These are phyloP conservation scores for Drosophila tani DNA, from an alignment of 1,140 invertebrate species.

Conservation along the genomic window DNA sequence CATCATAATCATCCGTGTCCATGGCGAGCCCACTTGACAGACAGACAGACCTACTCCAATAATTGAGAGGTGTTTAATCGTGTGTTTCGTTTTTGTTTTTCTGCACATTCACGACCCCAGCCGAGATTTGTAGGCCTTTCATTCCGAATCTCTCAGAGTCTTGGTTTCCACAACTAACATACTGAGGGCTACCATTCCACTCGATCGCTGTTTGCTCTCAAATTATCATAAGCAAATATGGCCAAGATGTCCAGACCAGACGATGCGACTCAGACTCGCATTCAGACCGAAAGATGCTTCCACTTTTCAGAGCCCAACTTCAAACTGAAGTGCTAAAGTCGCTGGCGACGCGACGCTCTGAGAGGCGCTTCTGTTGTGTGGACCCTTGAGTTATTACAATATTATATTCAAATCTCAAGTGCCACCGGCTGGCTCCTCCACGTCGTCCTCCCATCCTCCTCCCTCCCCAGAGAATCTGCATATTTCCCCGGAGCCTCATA, in stretches of 20 bases:
- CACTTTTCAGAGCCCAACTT: slow-evolving; percentile 63
- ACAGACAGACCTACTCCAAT: slow-evolving; percentile 56
- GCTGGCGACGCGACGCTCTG: slow-evolving; percentile 81
- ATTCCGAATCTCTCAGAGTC: slow-evolving; percentile 13
- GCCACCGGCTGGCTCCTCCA: slow-evolving; percentile 67
- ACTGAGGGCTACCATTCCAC: slow-evolving; percentile 32
- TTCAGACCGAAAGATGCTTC: slow-evolving; percentile 35
- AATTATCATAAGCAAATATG: slow-evolving; percentile 84
- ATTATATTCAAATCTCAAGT: slow-evolving; percentile 79
- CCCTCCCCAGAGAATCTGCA: slow-evolving; percentile 65
- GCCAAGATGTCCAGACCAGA: slow-evolving; percentile 31
- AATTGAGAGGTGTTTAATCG: slow-evolving; percentile 85
- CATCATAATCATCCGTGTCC: slow-evolving; percentile 79
- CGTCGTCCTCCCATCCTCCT: slow-evolving; percentile 8
- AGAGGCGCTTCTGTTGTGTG: slow-evolving; percentile 83
- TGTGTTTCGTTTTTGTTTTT: slow-evolving; percentile 78
- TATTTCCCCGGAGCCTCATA: slow-evolving; percentile 57
- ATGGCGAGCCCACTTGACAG: slow-evolving; percentile 62
- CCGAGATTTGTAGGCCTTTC: slow-evolving; percentile 50
- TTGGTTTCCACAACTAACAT: slow-evolving; percentile 27
- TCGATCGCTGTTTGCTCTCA: slow-evolving; percentile 81
- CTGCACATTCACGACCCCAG: slow-evolving; percentile 76
- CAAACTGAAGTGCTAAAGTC: slow-evolving; percentile 78
- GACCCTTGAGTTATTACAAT: slow-evolving; percentile 81
- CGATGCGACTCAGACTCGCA: slow-evolving; percentile 12